Percentiles rank a stretch among this genome's conserved stretches.
phyloP scores from a whole-genome alignment of 2,888 invertebrate genomes.

The Lepidochrysops patricia region DNA sequence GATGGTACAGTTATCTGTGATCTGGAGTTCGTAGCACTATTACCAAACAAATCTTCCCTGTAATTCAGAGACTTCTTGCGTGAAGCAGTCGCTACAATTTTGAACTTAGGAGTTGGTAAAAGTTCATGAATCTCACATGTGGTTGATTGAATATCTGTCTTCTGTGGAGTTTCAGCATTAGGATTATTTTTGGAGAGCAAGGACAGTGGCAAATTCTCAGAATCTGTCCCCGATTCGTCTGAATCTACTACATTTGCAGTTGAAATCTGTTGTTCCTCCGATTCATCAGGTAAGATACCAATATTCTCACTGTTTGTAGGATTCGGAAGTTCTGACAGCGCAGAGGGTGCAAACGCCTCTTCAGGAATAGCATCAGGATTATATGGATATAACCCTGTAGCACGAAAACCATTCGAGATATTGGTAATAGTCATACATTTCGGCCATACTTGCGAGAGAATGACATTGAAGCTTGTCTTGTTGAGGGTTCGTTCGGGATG shows the following conservation, averaged over 20 bases:
- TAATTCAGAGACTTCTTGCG: too few species aligned
- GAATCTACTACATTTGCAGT: too few species aligned
- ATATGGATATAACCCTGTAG: slow-evolving; percentile 21
- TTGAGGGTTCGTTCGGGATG: slow-evolving; percentile 19
- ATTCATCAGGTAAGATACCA: too few species aligned
- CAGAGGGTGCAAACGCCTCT: slow-evolving; percentile 23
- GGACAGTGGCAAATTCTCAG: neutral
- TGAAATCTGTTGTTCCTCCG: too few species aligned
- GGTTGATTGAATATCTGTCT: too few species aligned
- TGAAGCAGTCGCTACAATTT: too few species aligned
- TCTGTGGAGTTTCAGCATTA: neutral
- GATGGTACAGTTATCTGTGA: too few species aligned
- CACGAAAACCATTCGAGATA: slow-evolving; percentile 20
- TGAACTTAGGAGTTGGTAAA: too few species aligned
- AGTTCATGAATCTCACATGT: neutral
- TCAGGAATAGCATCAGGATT: slow-evolving; percentile 22
- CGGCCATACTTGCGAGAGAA: slow-evolving; percentile 21
- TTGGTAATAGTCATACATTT: slow-evolving; percentile 19
- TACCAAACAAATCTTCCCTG: too few species aligned
- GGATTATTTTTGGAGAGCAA: neutral
- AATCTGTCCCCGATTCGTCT: too few species aligned
- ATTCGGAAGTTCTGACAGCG: neutral
- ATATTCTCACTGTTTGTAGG: too few species aligned
- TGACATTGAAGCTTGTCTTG: slow-evolving; percentile 19
- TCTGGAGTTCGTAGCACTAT: too few species aligned